Conservation (phyloP, 2,888 invertebrate species). For the Phengaris alcon region DNA sequence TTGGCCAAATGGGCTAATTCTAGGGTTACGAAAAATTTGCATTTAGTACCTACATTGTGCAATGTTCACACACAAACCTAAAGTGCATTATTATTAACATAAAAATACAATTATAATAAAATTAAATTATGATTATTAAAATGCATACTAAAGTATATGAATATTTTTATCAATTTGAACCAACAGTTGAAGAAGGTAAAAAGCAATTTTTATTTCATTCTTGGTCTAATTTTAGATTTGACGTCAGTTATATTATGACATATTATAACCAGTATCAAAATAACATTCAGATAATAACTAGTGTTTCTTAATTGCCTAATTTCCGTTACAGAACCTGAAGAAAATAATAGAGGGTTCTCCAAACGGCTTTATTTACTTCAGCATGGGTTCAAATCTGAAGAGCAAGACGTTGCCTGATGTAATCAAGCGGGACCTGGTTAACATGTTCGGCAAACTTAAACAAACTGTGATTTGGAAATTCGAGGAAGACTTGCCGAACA, state of each 20-base stretch:
- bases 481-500: conserved; percentile 48
- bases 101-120: neutral
- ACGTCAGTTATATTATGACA: too few relatives aligned
- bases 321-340: conserved; percentile 47
- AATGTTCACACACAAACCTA: too few relatives aligned
- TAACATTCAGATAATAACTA: too few relatives aligned
- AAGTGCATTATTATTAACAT: too few relatives aligned
- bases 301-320: neutral
- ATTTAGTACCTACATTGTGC: neutral
- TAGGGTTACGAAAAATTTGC: neutral
- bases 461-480: conserved; percentile 65
- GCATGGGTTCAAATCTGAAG: conserved; percentile 57
- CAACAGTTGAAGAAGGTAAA: too few relatives aligned
- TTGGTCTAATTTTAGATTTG: too few relatives aligned
- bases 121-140: neutral
- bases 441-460: conserved; percentile 53
- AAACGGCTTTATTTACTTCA: conserved; percentile 61
- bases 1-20: too few relatives aligned
- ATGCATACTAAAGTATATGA: too few relatives aligned
- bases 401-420: conserved; percentile 49
- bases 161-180: too few relatives aligned
- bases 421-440: conserved; percentile 46
- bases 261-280: too few relatives aligned
- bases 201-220: too few relatives aligned
- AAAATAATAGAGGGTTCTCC: conserved; percentile 52